phyloP scores from a whole-genome alignment of 2,888 invertebrate genomes.

The Synanthedon vespiformis region DNA sequence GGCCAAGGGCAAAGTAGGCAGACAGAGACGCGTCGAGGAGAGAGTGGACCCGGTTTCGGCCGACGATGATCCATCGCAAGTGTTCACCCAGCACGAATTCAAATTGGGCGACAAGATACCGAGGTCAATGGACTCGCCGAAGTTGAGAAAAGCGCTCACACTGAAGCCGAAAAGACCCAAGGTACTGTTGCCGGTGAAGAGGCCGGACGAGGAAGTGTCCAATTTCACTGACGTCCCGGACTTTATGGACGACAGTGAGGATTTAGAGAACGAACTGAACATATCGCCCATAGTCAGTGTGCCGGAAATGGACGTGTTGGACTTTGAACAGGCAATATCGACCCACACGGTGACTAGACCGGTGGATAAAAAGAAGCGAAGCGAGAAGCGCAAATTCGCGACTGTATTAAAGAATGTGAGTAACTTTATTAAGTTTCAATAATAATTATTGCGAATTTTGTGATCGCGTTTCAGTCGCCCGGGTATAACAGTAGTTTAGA shows the following conservation, averaged over 20 bases:
- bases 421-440: too few species aligned
- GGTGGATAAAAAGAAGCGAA: constrained; percentile 19
- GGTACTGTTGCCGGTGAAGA: constrained; percentile 46
- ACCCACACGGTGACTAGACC: constrained; percentile 54
- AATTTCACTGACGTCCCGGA: neutral
- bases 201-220: constrained; percentile 8
- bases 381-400: neutral
- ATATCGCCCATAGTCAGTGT: constrained; percentile 13
- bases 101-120: constrained; percentile 12
- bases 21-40: constrained; percentile 34
- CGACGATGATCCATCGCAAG: constrained; percentile 8
- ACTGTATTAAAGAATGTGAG: neutral
- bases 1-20: constrained; percentile 46
- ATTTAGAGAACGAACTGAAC: constrained; percentile 4
- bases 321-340: constrained; percentile 52
- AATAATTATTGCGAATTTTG: too few species aligned
- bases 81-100: neutral
- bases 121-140: constrained; percentile 44
- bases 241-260: constrained; percentile 3
- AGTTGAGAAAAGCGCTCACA: constrained; percentile 38
- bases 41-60: constrained; percentile 13
- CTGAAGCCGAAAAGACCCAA: constrained; percentile 48
- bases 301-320: constrained; percentile 20
- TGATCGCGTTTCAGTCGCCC: too few species aligned
- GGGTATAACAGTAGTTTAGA: too few species aligned